Evolutionary conservation across 2,113 vertebrate genomes (phyloP).

Genomic region (Tragelaphus imberbis): DNA sequence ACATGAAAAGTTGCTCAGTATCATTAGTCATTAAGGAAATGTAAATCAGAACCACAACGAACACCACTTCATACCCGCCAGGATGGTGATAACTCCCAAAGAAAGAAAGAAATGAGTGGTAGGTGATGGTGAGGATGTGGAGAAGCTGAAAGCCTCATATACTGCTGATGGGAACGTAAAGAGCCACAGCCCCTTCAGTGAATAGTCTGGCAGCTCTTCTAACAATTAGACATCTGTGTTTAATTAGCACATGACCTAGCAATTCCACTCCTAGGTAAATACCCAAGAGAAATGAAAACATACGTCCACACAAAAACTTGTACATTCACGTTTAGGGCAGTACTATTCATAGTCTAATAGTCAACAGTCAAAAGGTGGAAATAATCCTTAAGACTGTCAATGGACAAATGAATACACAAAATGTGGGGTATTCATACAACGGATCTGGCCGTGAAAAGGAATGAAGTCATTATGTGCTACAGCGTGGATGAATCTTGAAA

Average conservation of each 20-base stretch:
- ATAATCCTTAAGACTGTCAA: not conserved
- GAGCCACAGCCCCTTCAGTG: not conserved
- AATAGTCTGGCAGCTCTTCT: not conserved
- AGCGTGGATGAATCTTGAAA: not conserved
- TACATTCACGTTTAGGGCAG: not conserved
- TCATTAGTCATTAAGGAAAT: not conserved
- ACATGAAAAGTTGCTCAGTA: not conserved
- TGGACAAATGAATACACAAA: not conserved
- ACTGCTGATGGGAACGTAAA: not conserved
- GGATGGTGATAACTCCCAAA: not conserved
- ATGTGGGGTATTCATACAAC: not conserved
- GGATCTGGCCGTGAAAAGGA: not conserved
- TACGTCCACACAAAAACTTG: not conserved
- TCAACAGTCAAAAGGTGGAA: not conserved
- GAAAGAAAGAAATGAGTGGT: not conserved
- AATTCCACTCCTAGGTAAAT: not conserved
- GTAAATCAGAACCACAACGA: not conserved
- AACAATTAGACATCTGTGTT: not conserved
- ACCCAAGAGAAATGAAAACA: not conserved
- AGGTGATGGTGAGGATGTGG: not conserved
- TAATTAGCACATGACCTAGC: not conserved
- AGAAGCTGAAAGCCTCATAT: not conserved
- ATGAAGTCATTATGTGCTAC: not conserved
- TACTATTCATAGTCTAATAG: not conserved
- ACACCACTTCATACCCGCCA: accelerated